Percentiles rank a stretch among this genome's conserved stretches.
These are phyloP conservation scores for Aselliscus stoliczkanus DNA, from an alignment of 2,797 vertebrate genomes.

Conservation along the genomic window DNA sequence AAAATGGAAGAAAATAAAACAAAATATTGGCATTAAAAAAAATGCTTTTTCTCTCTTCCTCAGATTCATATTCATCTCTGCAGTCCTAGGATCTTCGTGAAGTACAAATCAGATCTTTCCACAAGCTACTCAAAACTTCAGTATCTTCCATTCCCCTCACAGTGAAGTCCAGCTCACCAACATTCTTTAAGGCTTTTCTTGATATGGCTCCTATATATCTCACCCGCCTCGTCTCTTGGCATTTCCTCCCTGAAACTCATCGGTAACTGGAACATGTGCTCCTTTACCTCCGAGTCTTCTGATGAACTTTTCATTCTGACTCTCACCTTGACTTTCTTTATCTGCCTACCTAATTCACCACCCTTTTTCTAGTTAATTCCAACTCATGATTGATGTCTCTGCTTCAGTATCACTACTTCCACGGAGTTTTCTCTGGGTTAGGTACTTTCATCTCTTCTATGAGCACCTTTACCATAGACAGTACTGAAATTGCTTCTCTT, in stretches of 20 bases:
- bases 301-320: not conserved
- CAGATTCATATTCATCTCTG: not conserved
- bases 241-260: not conserved
- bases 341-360: not conserved
- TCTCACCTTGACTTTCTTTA: not conserved
- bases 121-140: not conserved
- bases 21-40: no score
- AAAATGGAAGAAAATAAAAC: no score
- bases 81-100: not conserved
- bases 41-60: not conserved
- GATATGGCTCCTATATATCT: not conserved
- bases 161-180: not conserved
- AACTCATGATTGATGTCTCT: not conserved
- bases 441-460: not conserved
- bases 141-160: not conserved
- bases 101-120: constrained; percentile 1
- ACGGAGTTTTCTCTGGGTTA: not conserved
- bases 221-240: not conserved
- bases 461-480: not conserved
- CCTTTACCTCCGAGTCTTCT: not conserved
- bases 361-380: not conserved
- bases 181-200: not conserved
- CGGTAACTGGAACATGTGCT: not conserved
- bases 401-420: not conserved
- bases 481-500: not conserved